These are phyloP conservation scores for Cheilosia pagana DNA, from an alignment of 2,888 invertebrate genomes.

Conservation along the genomic window DNA sequence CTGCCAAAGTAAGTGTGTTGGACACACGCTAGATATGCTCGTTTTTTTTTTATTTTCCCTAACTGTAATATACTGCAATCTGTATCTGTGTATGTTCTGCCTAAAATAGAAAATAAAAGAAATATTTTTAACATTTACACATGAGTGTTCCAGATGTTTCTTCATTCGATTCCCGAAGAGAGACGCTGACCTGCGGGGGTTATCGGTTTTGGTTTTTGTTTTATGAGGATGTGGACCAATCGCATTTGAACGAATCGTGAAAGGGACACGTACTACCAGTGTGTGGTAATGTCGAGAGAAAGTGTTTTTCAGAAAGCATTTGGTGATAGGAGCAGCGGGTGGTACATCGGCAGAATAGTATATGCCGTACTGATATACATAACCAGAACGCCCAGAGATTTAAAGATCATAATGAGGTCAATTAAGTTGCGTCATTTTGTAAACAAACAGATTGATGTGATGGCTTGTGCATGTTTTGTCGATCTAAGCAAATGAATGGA, in stretches of 20 bases:
- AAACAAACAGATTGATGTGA: constrained; percentile 19
- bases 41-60: constrained; percentile 32
- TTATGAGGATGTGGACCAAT: constrained; percentile 3
- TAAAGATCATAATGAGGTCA: constrained; percentile 29
- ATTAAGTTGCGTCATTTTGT: constrained; percentile 43
- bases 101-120: constrained; percentile 51
- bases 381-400: not conserved
- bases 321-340: not conserved
- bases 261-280: constrained; percentile 25
- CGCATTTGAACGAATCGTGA: constrained; percentile 12
- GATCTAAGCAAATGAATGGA: constrained; percentile 4
- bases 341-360: not conserved
- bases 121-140: constrained; percentile 63
- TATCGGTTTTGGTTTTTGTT: constrained; percentile 26
- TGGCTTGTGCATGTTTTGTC: constrained; percentile 12
- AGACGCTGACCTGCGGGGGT: constrained; percentile 43
- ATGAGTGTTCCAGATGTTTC: constrained; percentile 20
- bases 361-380: not conserved
- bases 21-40: constrained; percentile 31
- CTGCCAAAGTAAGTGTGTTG: constrained; percentile 63
- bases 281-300: constrained; percentile 3
- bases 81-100: constrained; percentile 37
- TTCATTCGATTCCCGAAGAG: not conserved
- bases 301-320: not conserved
- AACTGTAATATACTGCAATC: constrained; percentile 37